phyloP scores from a whole-genome alignment of 2,888 invertebrate species.

The Tipula vernalis region DNA sequence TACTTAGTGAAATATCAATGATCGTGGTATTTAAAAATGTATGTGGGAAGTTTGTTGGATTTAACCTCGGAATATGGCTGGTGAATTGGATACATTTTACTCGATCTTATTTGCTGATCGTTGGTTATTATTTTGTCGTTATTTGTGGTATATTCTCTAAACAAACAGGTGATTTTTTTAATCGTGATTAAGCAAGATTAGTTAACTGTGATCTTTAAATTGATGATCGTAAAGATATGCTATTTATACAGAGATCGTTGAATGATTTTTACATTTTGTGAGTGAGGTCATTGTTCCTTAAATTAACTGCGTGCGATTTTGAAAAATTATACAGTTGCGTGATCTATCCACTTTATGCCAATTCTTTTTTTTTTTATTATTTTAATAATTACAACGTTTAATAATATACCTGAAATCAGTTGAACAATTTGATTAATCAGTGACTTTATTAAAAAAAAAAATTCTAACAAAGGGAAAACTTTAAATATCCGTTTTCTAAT shows the following conservation, averaged over 20 bases:
- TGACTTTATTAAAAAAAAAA: too few relatives aligned
- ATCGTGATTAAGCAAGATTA: not conserved
- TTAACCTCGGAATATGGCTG: not conserved
- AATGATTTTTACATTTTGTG: not conserved
- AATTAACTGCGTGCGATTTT: not conserved
- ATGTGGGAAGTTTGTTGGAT: not conserved
- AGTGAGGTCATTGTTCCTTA: not conserved
- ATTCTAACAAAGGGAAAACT: too few relatives aligned
- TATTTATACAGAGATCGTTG: not conserved
- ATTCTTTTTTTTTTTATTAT: too few relatives aligned
- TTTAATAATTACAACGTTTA: too few relatives aligned
- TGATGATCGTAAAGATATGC: not conserved
- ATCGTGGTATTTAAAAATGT: not conserved
- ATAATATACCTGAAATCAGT: too few relatives aligned
- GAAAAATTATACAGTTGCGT: not conserved
- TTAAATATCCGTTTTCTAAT: too few relatives aligned
- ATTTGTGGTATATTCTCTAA: not conserved
- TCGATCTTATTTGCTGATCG: not conserved
- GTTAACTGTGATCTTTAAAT: not conserved
- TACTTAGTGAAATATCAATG: not conserved
- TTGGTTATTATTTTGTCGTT: too few relatives aligned
- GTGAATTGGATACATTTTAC: not conserved
- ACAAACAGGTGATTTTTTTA: not conserved
- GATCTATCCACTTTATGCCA: not conserved
- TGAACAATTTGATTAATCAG: too few relatives aligned